phyloP scores from a whole-genome alignment of 2,113 vertebrate genomes.

The Nycticryphes semicollaris region DNA sequence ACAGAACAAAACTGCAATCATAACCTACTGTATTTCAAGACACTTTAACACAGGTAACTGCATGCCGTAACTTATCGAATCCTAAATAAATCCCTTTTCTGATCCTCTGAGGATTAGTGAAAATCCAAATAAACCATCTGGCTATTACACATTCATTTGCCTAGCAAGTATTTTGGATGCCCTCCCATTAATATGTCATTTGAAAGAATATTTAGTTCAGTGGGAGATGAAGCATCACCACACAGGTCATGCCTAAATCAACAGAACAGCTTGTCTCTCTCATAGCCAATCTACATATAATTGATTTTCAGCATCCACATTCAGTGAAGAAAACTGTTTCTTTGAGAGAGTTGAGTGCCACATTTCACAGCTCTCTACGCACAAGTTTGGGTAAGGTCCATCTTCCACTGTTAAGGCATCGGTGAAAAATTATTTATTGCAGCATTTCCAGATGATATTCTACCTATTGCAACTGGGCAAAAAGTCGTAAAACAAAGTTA shows the following conservation, averaged over 20 bases:
- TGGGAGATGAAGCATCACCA: conserved; percentile 60
- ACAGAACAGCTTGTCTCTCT: conserved; percentile 69
- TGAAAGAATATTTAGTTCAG: conserved; percentile 69
- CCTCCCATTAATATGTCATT: conserved; percentile 67
- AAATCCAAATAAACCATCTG: conserved; percentile 71
- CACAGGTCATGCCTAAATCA: conserved; percentile 70
- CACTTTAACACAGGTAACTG: conserved; percentile 44
- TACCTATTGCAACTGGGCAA: not conserved
- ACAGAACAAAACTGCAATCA: conserved; percentile 4
- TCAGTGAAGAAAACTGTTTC: conserved; percentile 20
- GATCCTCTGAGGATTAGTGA: conserved; percentile 55
- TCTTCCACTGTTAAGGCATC: not conserved
- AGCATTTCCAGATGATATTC: not conserved
- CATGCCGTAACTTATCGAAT: conserved; percentile 5
- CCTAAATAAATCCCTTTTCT: conserved; percentile 44
- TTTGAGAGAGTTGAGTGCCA: not conserved
- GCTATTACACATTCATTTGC: conserved; percentile 61
- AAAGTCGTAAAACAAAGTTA: not conserved
- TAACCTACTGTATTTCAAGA: conserved; percentile 23
- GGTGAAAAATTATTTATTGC: not conserved
- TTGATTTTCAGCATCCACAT: conserved; percentile 61
- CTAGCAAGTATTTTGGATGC: conserved; percentile 64
- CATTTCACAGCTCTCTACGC: conserved; percentile 28
- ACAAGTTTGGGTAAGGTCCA: not conserved
- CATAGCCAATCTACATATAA: conserved; percentile 66